Evolutionary conservation across 1,140 invertebrate genomes (phyloP).

Genomic region (Pogonognathellus flavescens): DNA sequence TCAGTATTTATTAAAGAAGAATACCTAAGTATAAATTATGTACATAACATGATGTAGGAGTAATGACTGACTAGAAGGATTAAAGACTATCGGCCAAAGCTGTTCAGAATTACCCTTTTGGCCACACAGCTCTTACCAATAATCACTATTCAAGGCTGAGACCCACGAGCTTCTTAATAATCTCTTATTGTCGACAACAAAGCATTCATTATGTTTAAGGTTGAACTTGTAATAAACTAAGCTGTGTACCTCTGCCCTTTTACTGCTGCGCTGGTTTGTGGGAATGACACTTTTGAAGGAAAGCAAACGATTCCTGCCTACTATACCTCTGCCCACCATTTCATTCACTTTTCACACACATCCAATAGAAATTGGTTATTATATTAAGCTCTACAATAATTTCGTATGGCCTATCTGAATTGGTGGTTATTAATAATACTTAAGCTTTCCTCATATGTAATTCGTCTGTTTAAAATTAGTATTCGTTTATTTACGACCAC

Average conservation of each 20-base stretch:
- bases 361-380: slow-evolving; percentile 12
- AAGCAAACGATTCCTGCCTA: background rate
- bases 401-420: too few relatives aligned
- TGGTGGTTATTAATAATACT: too few relatives aligned
- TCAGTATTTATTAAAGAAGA: too few relatives aligned
- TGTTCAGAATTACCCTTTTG: background rate
- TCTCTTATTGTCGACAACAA: slow-evolving; percentile 44
- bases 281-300: background rate
- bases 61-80: too few relatives aligned
- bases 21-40: too few relatives aligned
- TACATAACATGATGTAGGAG: too few relatives aligned
- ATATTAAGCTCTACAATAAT: too few relatives aligned
- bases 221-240: slow-evolving; percentile 8
- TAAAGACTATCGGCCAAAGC: background rate
- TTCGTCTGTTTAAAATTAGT: too few relatives aligned
- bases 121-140: background rate
- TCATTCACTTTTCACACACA: background rate
- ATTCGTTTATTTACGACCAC: too few relatives aligned
- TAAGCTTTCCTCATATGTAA: too few relatives aligned
- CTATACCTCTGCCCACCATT: background rate
- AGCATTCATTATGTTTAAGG: slow-evolving; percentile 26
- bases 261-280: background rate
- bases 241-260: background rate
- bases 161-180: slow-evolving; percentile 13
- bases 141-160: slow-evolving; percentile 40